These are phyloP conservation scores for Ciconia stormi DNA, from an alignment of 2,113 vertebrate species.

Conservation along the genomic window DNA sequence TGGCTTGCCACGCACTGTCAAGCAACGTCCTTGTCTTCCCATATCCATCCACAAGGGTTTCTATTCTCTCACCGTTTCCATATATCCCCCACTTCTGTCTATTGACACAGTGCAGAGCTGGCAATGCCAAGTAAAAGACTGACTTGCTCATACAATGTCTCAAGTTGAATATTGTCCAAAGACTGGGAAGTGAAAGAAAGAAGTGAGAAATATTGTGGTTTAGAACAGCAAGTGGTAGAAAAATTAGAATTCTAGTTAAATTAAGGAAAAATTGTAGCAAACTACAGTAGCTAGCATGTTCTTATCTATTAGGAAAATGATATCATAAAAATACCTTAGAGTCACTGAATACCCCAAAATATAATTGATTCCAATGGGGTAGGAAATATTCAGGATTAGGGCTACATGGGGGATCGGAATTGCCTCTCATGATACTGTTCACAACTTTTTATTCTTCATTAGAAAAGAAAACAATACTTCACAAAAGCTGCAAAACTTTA, in stretches of 20 bases:
- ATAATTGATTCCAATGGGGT: neutral
- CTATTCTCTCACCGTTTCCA: neutral
- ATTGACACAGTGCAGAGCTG: neutral
- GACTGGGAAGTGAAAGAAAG: neutral
- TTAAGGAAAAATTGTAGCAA: neutral
- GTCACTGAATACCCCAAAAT: neutral
- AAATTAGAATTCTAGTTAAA: neutral
- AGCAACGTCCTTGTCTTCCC: fast-evolving
- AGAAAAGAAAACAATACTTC: neutral
- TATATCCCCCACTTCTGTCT: neutral
- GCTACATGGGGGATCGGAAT: neutral
- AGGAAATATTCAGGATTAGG: neutral
- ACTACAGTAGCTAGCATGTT: neutral
- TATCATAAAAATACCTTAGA: neutral
- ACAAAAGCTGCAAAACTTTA: neutral
- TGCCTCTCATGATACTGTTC: neutral
- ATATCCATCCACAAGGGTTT: neutral
- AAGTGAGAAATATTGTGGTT: neutral
- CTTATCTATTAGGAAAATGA: neutral
- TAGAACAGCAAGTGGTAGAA: neutral
- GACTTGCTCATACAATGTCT: neutral
- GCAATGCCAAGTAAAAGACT: neutral
- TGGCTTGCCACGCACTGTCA: neutral
- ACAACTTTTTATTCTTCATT: neutral
- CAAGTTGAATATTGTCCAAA: neutral